Percentiles rank a stretch among this genome's conserved stretches.
Evolutionary conservation across 2,888 invertebrate genomes (phyloP).

Genomic region (Thymelicus acteon): DNA sequence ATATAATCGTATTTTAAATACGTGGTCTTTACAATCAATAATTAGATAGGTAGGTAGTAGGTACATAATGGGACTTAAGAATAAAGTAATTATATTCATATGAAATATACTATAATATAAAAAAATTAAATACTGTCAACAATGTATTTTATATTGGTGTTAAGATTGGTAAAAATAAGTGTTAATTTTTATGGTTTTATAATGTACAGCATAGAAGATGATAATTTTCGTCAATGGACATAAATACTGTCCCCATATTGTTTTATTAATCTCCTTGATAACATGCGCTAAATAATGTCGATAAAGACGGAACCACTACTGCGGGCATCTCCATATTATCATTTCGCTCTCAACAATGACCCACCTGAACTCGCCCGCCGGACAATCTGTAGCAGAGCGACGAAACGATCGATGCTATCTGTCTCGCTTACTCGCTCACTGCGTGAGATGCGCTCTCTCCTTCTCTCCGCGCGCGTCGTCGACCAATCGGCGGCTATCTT

Average conservation of each 20-base stretch:
- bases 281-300: conserved; percentile 47
- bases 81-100: too few relatives aligned
- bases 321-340: conserved; percentile 79
- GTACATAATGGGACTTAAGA: background rate
- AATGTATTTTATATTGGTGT: too few relatives aligned
- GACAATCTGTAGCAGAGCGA: conserved; percentile 74
- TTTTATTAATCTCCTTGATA: conserved; percentile 57
- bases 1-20: background rate
- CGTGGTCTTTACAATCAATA: background rate
- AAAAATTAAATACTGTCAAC: too few relatives aligned
- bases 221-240: conserved; percentile 1
- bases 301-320: conserved; percentile 59
- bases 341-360: conserved; percentile 73
- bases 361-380: conserved; percentile 75
- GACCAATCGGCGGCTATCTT: conserved; percentile 82
- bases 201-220: background rate
- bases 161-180: too few relatives aligned
- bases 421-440: conserved; percentile 71
- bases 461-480: conserved; percentile 76
- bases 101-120: too few relatives aligned
- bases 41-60: too few relatives aligned
- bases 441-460: conserved; percentile 76
- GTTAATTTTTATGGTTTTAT: too few relatives aligned
- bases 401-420: conserved; percentile 73
- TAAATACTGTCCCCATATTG: conserved; percentile 49